A percentile compares a stretch with the other conserved stretches of the same genome.
phyloP scores from a whole-genome alignment of 2,113 vertebrate species.

The Muscicapa adusta region DNA sequence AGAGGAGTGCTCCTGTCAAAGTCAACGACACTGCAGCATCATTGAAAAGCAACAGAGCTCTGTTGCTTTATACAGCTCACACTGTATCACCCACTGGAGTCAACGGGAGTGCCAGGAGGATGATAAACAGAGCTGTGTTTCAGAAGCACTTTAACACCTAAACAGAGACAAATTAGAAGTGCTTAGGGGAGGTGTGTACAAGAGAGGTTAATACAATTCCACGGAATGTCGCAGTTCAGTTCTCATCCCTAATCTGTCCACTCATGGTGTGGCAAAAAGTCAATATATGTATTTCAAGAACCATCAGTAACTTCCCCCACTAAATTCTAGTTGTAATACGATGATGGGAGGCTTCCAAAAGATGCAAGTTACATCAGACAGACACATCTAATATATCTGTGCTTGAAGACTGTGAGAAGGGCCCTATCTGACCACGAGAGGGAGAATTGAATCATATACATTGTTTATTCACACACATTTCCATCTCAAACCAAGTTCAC shows the following conservation, averaged over 20 bases:
- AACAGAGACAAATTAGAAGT: slow-evolving; percentile 42
- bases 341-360: background rate
- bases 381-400: background rate
- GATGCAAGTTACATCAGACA: background rate
- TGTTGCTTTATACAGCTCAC: background rate
- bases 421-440: slow-evolving; percentile 57
- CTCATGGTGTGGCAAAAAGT: background rate
- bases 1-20: background rate
- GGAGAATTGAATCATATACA: slow-evolving; percentile 33
- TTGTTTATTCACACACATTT: slow-evolving; percentile 23
- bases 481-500: background rate
- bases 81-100: background rate
- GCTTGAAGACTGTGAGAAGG: background rate
- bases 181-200: background rate
- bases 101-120: background rate
- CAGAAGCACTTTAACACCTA: slow-evolving; percentile 5
- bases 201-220: slow-evolving; percentile 1
- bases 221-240: background rate
- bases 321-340: background rate
- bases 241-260: slow-evolving; percentile 22
- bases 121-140: background rate
- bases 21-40: background rate
- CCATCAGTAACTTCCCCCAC: background rate
- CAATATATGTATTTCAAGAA: slow-evolving; percentile 32
- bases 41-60: background rate